These are phyloP conservation scores for Morone saxatilis DNA, from an alignment of 2,113 vertebrate genomes.

Conservation along the genomic window DNA sequence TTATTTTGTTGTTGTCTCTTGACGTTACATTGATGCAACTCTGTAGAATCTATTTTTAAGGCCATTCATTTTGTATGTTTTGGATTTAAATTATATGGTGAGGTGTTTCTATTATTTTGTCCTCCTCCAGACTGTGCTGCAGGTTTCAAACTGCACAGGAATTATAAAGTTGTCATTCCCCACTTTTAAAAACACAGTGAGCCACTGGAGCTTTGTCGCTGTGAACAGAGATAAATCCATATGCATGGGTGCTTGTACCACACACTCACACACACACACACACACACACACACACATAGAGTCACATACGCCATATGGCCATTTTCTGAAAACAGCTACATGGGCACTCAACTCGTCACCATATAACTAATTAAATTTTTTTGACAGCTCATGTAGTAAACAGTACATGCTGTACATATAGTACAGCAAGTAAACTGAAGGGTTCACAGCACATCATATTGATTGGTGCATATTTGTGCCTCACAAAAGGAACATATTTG, in stretches of 20 bases:
- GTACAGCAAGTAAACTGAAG: background rate
- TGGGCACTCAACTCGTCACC: background rate
- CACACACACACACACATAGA: conserved; percentile 1
- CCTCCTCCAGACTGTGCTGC: background rate
- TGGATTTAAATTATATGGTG: background rate
- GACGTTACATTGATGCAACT: background rate
- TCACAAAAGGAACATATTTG: background rate
- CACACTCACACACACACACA: conserved; percentile 1
- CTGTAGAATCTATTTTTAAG: background rate
- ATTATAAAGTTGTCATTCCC: background rate
- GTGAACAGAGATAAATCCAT: background rate
- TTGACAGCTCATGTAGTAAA: conserved; percentile 1
- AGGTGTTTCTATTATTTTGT: conserved; percentile 9
- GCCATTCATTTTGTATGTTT: background rate
- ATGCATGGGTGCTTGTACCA: background rate
- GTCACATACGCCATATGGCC: conserved; percentile 12
- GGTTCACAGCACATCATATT: background rate
- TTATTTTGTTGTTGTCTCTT: background rate
- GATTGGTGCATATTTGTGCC: too few species aligned
- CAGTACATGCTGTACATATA: background rate
- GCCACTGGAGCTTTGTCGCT: background rate
- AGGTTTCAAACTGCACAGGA: conserved; percentile 20
- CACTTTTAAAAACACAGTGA: conserved; percentile 3
- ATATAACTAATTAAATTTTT: conserved; percentile 9
- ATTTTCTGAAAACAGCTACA: background rate